Conservation (phyloP, 2,888 invertebrate species). For the Phlogophora meticulosa region DNA sequence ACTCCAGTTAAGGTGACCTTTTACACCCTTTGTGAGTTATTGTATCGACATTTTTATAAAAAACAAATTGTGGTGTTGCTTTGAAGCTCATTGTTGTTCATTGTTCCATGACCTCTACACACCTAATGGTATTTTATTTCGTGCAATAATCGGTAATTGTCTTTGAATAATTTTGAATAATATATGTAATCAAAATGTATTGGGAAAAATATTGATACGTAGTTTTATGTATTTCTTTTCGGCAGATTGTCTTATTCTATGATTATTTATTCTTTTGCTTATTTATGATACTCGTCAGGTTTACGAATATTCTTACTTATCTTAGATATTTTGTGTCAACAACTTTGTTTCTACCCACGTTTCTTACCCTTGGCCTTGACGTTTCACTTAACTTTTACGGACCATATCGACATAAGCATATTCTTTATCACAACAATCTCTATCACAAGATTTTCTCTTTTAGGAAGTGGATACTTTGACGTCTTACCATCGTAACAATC, state of each 20-base stretch:
- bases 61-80: constrained; percentile 16
- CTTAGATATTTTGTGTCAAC: too few relatives aligned
- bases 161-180: constrained; percentile 27
- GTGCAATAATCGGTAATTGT: constrained; percentile 14
- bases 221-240: background rate
- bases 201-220: background rate
- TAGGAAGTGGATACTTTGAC: constrained; percentile 33
- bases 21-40: constrained; percentile 8
- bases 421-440: constrained; percentile 23
- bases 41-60: constrained; percentile 8
- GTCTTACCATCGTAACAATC: constrained; percentile 34
- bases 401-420: background rate
- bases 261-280: background rate
- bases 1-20: constrained; percentile 24
- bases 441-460: constrained; percentile 14
- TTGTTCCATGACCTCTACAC: background rate
- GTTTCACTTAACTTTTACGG: constrained; percentile 13
- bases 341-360: background rate
- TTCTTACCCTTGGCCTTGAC: background rate
- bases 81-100: constrained; percentile 15
- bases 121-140: constrained; percentile 7
- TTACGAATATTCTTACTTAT: background rate
- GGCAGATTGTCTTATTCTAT: background rate
- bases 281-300: background rate
- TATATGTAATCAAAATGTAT: constrained; percentile 14